Base-by-base conservation (phyloP, 2,888 invertebrate species). In the Geophilus truncorum region DNA sequence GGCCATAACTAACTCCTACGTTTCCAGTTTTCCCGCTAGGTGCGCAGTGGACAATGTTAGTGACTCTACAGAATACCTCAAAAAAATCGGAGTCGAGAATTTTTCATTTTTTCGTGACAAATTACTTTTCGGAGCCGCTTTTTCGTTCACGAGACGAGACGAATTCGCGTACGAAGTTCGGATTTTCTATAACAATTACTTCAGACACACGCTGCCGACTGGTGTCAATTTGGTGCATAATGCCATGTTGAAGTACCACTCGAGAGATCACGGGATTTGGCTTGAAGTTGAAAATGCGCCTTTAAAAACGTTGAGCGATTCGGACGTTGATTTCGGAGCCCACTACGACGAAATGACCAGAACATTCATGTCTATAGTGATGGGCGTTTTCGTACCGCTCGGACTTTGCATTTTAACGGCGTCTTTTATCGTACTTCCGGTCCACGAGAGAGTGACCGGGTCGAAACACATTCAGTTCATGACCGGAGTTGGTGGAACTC, bases 231-330 rank as follows among this genome's bases (percentile, higher is more conserved):
- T 36, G 5, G 36, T 92, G 0, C 90, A 93, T 84, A 90, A 90
- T 82, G 90, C 92, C 1, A 84, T 86, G 0, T 83, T 83, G 83
- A 83, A 82, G 75, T 10, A 7, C 9, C 5, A 32, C 4, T 6
- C 5, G 9, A 0, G n/a, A n/a, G n/a, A n/a, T n/a, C n/a, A n/a
- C n/a, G n/a, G n/a, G n/a, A n/a, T n/a, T n/a, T n/a, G 1, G 85
- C 85, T 90, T 0, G 85, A 85, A 18, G 86, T 91, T 0, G 86
- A 87, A 40, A 94, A 94, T 85, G 88, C 90, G 83, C 94, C 94
- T 85, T 94, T 62, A 92, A 93, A 0, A 92, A 1, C n/a, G 36
- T 1, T 4, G 77, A 77, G 15, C n/a, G n/a, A n/a, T n/a, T n/a
- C n/a, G n/a, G n/a, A n/a, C n/a, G n/a, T n/a, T n/a, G 3, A 5